Conservation (phyloP, 2,888 invertebrate genomes). For the Pseudanteris insignis region DNA sequence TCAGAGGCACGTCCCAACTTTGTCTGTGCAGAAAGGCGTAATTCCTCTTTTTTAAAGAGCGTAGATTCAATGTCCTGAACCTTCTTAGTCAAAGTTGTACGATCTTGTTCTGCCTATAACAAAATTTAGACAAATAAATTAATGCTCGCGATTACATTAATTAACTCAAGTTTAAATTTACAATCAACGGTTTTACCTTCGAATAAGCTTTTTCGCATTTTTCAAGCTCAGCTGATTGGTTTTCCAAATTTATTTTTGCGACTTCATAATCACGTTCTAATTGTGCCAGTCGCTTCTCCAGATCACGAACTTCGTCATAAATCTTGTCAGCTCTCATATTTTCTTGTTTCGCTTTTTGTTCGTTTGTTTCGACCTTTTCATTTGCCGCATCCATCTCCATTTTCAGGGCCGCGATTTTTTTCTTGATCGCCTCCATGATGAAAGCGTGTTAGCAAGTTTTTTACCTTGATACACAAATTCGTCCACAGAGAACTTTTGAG, state of each 20-base stretch:
- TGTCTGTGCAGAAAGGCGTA: conserved; percentile 71
- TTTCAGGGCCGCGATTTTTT: conserved; percentile 79
- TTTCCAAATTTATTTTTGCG: conserved; percentile 87
- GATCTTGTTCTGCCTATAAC: conserved; percentile 72
- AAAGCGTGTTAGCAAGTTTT: conserved; percentile 26
- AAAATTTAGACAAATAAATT: conserved; percentile 1
- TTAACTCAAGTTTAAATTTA: too few species aligned
- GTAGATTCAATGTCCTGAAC: conserved; percentile 76
- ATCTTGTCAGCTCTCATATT: conserved; percentile 68
- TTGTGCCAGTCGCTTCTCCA: conserved; percentile 94
- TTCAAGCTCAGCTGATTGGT: conserved; percentile 91
- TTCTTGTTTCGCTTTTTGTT: conserved; percentile 72
- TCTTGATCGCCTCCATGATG: conserved; percentile 79
- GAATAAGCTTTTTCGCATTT: conserved; percentile 91
- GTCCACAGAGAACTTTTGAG: conserved; percentile 11
- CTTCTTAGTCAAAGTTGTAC: conserved; percentile 73
- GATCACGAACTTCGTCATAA: conserved; percentile 91
- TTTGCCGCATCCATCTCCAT: conserved; percentile 77
- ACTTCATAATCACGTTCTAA: conserved; percentile 90
- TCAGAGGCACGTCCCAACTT: conserved; percentile 77
- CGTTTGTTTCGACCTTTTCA: conserved; percentile 74
- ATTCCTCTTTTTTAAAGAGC: conserved; percentile 74
- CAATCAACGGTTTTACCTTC: conserved; percentile 75
- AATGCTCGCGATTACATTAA: too few species aligned
- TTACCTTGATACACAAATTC: conserved; percentile 12